Conservation (phyloP, 2,888 invertebrate genomes). For the Hartigia nigra region DNA sequence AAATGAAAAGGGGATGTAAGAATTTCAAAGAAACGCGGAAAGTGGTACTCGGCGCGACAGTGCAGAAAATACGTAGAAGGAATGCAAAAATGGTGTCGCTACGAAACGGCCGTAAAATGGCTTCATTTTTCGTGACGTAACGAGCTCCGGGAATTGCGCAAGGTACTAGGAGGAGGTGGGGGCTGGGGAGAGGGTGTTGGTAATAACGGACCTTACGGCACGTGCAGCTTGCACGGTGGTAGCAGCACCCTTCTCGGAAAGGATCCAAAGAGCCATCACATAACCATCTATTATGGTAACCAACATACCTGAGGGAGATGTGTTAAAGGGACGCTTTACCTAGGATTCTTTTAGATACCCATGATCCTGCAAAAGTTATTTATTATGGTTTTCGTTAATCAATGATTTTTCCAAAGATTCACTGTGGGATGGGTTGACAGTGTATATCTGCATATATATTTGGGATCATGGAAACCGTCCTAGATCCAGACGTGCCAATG, state of each 20-base stretch:
- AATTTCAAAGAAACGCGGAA: neutral
- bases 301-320: neutral
- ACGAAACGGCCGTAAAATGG: slow-evolving; percentile 32
- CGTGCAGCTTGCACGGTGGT: neutral
- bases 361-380: neutral
- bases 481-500: neutral
- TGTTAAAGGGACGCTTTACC: neutral
- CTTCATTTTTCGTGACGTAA: slow-evolving; percentile 34
- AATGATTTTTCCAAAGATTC: neutral
- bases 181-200: neutral
- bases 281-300: neutral
- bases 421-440: neutral
- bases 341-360: neutral
- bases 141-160: slow-evolving; percentile 18
- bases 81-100: slow-evolving; percentile 24
- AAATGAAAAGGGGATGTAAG: neutral
- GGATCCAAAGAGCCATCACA: neutral
- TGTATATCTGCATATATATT: neutral
- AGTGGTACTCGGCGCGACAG: neutral
- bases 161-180: neutral
- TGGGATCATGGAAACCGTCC: neutral
- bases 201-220: neutral
- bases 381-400: neutral
- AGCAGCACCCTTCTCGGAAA: neutral
- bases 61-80: slow-evolving; percentile 13